A percentile compares a stretch with the other conserved stretches of the same genome.
phyloP scores from a whole-genome alignment of 1,140 invertebrate species.

The Tetragnatha versicolor region DNA sequence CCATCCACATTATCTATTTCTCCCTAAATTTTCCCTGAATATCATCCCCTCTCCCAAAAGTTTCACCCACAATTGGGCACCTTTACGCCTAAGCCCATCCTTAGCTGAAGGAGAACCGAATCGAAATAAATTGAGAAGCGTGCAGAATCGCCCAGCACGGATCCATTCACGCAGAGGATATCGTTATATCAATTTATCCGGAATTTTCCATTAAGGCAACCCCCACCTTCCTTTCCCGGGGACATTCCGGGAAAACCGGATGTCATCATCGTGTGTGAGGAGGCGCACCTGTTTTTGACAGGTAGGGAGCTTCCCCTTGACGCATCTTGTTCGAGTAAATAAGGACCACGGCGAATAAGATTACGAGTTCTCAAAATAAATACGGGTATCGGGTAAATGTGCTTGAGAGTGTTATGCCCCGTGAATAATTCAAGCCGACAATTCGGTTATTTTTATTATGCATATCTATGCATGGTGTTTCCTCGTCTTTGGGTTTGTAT shows the following conservation, averaged over 20 bases:
- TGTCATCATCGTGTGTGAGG: slow-evolving; percentile 32
- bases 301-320: slow-evolving; percentile 15
- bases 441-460: slow-evolving; percentile 23
- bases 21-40: too few species aligned
- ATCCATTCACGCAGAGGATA: too few species aligned
- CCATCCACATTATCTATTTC: too few species aligned
- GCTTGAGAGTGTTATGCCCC: slow-evolving; percentile 1
- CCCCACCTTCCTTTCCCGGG: neutral
- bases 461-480: neutral
- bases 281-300: slow-evolving; percentile 18
- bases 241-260: slow-evolving; percentile 9
- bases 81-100: too few species aligned
- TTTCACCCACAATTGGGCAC: too few species aligned
- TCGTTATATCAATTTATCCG: slow-evolving; percentile 1
- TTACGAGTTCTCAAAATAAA: slow-evolving; percentile 27
- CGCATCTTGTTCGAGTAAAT: neutral
- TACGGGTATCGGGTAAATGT: neutral
- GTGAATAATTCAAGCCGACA: slow-evolving; percentile 31
- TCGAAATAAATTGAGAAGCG: too few species aligned
- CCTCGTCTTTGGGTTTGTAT: neutral
- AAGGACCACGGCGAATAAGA: neutral
- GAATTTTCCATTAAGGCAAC: slow-evolving; percentile 19
- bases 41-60: too few species aligned
- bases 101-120: too few species aligned
- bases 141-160: too few species aligned